These are phyloP conservation scores for Pyralis farinalis DNA, from an alignment of 2,888 invertebrate genomes.

Conservation along the genomic window DNA sequence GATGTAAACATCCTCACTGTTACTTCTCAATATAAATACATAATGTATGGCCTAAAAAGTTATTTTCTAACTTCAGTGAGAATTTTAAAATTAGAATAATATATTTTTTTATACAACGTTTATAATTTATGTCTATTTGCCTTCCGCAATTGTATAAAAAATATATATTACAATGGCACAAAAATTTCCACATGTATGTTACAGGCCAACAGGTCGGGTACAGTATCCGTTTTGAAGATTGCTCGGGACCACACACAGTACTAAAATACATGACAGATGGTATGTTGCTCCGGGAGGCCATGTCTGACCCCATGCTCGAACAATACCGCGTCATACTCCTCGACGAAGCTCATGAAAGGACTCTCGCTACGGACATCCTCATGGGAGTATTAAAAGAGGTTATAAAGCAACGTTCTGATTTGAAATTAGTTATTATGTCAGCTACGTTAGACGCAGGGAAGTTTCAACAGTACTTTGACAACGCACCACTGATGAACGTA, in stretches of 20 bases:
- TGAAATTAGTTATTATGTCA: constrained; percentile 99
- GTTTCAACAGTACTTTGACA: constrained; percentile 99
- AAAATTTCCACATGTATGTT: too few species aligned
- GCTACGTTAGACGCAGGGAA: constrained; percentile 99
- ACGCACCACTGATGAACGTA: constrained; percentile 98
- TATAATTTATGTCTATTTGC: too few species aligned
- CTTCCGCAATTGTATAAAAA: too few species aligned
- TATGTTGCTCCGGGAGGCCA: constrained; percentile 99
- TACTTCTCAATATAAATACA: too few species aligned
- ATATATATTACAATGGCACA: too few species aligned
- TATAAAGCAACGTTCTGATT: constrained; percentile 93
- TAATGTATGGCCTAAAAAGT: too few species aligned
- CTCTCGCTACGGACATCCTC: constrained; percentile 97
- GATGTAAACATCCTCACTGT: too few species aligned
- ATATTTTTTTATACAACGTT: too few species aligned
- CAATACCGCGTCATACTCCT: constrained; percentile 97
- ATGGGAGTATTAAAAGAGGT: constrained; percentile 99
- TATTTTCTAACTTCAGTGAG: too few species aligned
- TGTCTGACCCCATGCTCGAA: constrained; percentile 99
- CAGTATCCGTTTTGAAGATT: constrained; percentile 99
- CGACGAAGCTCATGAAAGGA: constrained; percentile 99
- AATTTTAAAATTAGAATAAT: too few species aligned
- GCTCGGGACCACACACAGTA: constrained; percentile 95
- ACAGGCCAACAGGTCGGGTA: constrained; percentile 73
- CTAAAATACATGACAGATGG: constrained; percentile 99